Percentiles rank a stretch among this genome's conserved stretches.
These are phyloP conservation scores for Ooceraea biroi DNA, from an alignment of 1,140 invertebrate genomes.

Conservation along the genomic window DNA sequence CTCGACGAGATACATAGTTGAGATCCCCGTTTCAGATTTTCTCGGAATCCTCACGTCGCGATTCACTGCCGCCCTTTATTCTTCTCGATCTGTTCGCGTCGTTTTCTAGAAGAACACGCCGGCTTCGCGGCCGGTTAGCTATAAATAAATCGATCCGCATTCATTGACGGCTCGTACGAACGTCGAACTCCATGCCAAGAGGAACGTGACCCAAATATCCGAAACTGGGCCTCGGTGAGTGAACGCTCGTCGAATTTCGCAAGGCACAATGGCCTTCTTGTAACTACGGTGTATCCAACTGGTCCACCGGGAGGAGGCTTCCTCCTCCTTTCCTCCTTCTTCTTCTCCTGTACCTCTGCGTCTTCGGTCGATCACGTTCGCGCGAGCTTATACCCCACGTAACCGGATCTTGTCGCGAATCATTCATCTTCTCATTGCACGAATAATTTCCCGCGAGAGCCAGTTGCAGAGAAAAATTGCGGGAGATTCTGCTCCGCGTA, in stretches of 20 bases:
- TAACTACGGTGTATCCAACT: neutral
- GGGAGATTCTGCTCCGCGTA: no score
- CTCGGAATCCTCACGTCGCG: neutral
- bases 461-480: no score
- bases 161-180: conserved; percentile 38
- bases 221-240: conserved; percentile 23
- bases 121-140: conserved; percentile 3
- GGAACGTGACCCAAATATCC: conserved; percentile 63
- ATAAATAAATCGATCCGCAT: conserved; percentile 66
- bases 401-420: conserved; percentile 44
- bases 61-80: neutral
- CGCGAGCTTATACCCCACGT: conserved; percentile 1
- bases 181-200: conserved; percentile 56
- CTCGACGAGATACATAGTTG: no score
- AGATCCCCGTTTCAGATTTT: neutral
- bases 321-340: neutral
- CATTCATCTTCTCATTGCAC: conserved; percentile 19
- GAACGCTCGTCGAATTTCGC: conserved; percentile 32
- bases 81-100: neutral
- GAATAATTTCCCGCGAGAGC: conserved; percentile 31
- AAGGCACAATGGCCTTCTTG: conserved; percentile 51
- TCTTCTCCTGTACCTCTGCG: no score
- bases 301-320: neutral
- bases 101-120: neutral
- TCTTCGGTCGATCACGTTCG: neutral